A percentile compares a stretch with the other conserved stretches of the same genome.
Conservation (phyloP, 2,888 invertebrate genomes). For the Chromoteleia sp. region DNA sequence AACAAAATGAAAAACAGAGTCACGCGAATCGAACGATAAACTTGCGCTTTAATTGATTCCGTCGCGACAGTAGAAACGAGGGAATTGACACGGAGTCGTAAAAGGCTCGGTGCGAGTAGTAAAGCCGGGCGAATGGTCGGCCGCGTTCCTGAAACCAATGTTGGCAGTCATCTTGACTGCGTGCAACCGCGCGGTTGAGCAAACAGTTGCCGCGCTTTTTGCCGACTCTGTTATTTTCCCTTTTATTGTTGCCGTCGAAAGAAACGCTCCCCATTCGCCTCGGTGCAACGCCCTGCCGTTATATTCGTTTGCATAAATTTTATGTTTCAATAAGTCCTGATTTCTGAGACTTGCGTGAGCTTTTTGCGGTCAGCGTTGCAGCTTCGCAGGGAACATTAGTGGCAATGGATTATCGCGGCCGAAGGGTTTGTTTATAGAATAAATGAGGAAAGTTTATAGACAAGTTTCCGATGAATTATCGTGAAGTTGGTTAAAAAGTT, state of each 20-base stretch:
- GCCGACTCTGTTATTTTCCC: background rate
- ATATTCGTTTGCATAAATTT: constrained; percentile 40
- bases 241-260: constrained; percentile 10
- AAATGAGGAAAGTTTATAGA: constrained; percentile 1
- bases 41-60: constrained; percentile 23
- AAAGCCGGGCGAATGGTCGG: constrained; percentile 42
- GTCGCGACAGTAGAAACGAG: constrained; percentile 1
- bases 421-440: constrained; percentile 20
- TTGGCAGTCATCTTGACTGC: constrained; percentile 52
- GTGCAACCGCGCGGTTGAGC: constrained; percentile 42
- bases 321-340: constrained; percentile 34
- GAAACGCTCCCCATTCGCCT: constrained; percentile 8
- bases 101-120: constrained; percentile 53
- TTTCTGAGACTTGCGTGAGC: constrained; percentile 15
- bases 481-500: too few species aligned
- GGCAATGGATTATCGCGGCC: background rate
- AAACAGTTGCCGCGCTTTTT: constrained; percentile 43
- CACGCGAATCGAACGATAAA: background rate
- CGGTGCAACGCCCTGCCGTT: constrained; percentile 8
- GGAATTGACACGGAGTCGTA: constrained; percentile 3
- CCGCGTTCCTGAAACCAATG: constrained; percentile 29
- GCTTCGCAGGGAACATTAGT: background rate
- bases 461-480: too few species aligned
- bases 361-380: background rate
- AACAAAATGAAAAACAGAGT: constrained; percentile 1